A percentile compares a stretch with the other conserved stretches of the same genome.
Evolutionary conservation across 2,888 invertebrate species (phyloP).

Genomic region (Anticlea derivata): DNA sequence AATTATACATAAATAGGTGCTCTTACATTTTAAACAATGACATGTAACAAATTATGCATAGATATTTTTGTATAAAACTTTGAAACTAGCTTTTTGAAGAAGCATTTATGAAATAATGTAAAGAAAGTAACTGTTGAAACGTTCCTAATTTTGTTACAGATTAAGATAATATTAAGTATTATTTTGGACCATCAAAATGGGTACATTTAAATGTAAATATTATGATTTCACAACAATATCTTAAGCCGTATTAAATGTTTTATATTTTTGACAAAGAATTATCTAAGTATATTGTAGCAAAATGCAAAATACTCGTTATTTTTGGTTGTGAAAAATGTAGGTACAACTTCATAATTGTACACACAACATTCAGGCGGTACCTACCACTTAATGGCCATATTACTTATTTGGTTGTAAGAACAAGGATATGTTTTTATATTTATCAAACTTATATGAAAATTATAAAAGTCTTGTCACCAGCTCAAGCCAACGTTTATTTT

Average conservation of each 20-base stretch:
- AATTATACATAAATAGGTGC: slow-evolving; percentile 27
- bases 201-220: slow-evolving; percentile 11
- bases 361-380: slow-evolving; percentile 17
- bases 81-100: slow-evolving; percentile 15
- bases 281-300: slow-evolving; percentile 25
- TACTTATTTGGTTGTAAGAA: slow-evolving; percentile 34
- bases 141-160: slow-evolving; percentile 24
- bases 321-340: slow-evolving; percentile 40
- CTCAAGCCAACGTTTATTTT: background rate
- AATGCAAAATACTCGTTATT: slow-evolving; percentile 35
- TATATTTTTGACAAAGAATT: slow-evolving; percentile 12
- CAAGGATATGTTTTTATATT: slow-evolving; percentile 4
- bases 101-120: slow-evolving; percentile 29
- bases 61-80: slow-evolving; percentile 20
- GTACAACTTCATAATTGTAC: slow-evolving; percentile 18
- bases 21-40: slow-evolving; percentile 32
- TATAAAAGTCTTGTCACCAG: slow-evolving; percentile 11
- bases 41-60: slow-evolving; percentile 18
- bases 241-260: background rate
- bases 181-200: slow-evolving; percentile 15
- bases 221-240: slow-evolving; percentile 13
- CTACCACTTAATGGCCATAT: slow-evolving; percentile 40
- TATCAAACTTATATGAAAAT: slow-evolving; percentile 3
- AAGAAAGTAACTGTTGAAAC: slow-evolving; percentile 15
- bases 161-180: slow-evolving; percentile 5